Percentiles rank a stretch among this genome's conserved stretches.
Conservation (phyloP, 2,797 vertebrate species). For the Paedocypris micromegethes region DNA sequence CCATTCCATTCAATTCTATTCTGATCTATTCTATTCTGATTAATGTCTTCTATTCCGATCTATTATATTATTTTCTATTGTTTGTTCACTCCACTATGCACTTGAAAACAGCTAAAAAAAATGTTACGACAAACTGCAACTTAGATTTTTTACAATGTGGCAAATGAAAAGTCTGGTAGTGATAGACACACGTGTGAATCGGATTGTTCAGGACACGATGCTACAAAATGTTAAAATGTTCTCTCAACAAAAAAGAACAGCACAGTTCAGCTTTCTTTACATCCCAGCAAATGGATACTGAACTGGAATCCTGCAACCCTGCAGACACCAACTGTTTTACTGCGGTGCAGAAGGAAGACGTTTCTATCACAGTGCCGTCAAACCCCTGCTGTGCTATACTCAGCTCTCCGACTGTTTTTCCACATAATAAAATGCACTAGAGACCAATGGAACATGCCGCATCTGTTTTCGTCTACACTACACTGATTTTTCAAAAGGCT, state of each 20-base stretch:
- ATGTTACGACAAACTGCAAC: no score
- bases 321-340: conserved; percentile 22
- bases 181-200: no score
- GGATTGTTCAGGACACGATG: no score
- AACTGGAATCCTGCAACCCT: conserved; percentile 19
- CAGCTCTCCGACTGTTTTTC: conserved; percentile 15
- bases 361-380: conserved; percentile 36
- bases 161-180: no score
- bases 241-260: neutral
- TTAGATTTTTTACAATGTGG: no score
- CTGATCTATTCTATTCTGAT: no score
- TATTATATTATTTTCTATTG: no score
- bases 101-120: no score
- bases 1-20: no score
- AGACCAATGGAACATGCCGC: conserved; percentile 18
- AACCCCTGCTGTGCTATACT: conserved; percentile 22
- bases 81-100: no score
- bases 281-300: conserved; percentile 1
- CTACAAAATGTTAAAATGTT: neutral
- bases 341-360: conserved; percentile 22
- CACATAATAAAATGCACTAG: conserved; percentile 15
- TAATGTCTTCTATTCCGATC: no score
- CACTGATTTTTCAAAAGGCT: conserved; percentile 32
- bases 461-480: conserved; percentile 30
- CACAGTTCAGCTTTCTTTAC: conserved; percentile 8